Evolutionary conservation across 2,113 vertebrate genomes (phyloP), one percentile per base, ranked within the genome.

Genomic region (Himantopus leucocephalus): DNA sequence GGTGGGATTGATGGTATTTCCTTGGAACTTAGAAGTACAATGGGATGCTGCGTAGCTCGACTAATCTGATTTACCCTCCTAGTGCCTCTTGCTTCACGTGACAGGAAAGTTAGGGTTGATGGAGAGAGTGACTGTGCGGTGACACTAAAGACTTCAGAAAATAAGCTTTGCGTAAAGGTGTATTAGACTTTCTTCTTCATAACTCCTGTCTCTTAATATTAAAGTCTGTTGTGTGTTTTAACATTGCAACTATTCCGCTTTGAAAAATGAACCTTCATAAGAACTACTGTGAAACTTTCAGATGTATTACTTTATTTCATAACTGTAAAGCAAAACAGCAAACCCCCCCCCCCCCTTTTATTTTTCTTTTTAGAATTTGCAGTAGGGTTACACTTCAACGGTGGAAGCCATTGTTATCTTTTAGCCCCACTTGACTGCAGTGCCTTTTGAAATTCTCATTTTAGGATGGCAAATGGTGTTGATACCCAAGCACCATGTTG

Each of bases 191-290:
- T 35, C 13, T 58, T 73, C 45, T 53, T 67, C 30, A 8, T 32
- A 53, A 47, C 1, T 18, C 12, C 14, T 10, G 8, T 48, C 39
- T 60, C 26, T 22, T 22, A 20, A 23, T 19, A 4, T 19, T 73
- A 3, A 48, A 35, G 5, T 48, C 5, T 52, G 16, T 58, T 58
- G n/a, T 22, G 34, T 56, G 34, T 68, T 47, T 63, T 47, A 29
- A 35, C 12, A 2, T 52, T 29, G 7, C 43, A 52, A 3, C 73
- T 55, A 0, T 45, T 48, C 21, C 0, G 1, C 26, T n/a, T 27
- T 68, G 47, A 19, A 27, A 78, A 76, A 8, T 41, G 67, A 82
- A 52, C 39, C 16, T 21, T 48, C 2, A 1, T 39, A 14, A 58
- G 17, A 71, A 5, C 53, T 29, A 15, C 55, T 5, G 22, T 13